Conservation (phyloP, 2,888 invertebrate species). For the Phaonia tiefii region DNA sequence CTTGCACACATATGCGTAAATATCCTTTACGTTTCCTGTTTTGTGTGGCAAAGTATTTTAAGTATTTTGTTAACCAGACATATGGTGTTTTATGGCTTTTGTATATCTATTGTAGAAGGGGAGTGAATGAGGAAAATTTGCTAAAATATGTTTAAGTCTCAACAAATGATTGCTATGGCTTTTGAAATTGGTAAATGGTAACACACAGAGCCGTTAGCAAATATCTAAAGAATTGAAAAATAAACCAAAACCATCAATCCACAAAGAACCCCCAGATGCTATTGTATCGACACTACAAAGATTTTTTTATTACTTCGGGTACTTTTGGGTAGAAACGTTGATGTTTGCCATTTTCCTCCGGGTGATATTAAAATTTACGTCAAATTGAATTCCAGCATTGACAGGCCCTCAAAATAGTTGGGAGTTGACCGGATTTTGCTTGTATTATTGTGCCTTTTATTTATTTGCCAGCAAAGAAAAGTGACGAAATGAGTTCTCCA, state of each 20-base stretch:
- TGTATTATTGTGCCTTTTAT: no score
- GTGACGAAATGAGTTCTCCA: no score
- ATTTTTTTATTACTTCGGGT: conserved; percentile 17
- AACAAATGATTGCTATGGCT: conserved; percentile 24
- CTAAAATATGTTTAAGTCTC: conserved; percentile 44
- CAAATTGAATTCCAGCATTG: conserved; percentile 37
- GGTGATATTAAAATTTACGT: conserved; percentile 54
- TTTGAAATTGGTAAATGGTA: not conserved
- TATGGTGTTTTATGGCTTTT: conserved; percentile 9
- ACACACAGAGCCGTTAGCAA: not conserved
- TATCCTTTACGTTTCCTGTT: conserved; percentile 1
- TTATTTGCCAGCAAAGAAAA: no score
- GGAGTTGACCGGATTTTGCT: no score
- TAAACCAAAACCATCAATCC: not conserved
- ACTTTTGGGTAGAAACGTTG: not conserved
- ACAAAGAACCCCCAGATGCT: no score
- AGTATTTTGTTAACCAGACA: conserved; percentile 13
- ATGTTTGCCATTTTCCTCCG: conserved; percentile 17
- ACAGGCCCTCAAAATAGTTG: no score
- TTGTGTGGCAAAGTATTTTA: not conserved
- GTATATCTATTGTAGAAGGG: conserved; percentile 7
- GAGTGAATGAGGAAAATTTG: conserved; percentile 50
- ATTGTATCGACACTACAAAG: not conserved
- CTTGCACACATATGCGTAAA: not conserved
- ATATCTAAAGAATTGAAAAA: conserved; percentile 27